phyloP scores from a whole-genome alignment of 2,797 vertebrate species.

The Sciaenops ocellatus region DNA sequence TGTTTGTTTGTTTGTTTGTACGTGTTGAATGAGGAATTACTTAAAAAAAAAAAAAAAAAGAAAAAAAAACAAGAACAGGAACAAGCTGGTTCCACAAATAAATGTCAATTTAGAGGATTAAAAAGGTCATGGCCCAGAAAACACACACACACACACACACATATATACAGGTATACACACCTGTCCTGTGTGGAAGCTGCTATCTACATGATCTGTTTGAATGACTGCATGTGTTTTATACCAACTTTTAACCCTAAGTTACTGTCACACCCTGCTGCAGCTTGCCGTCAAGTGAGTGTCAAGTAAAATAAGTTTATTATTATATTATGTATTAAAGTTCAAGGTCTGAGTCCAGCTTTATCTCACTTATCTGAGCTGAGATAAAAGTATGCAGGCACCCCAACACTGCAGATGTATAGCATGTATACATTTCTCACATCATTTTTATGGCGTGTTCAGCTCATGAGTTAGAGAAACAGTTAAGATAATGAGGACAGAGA shows the following conservation, averaged over 20 bases:
- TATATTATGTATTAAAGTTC: constrained; percentile 53
- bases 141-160: not conserved
- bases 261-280: constrained; percentile 19
- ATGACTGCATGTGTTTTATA: not conserved
- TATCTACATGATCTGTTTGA: not conserved
- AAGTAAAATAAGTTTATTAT: constrained; percentile 48
- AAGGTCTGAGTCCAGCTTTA: constrained; percentile 62
- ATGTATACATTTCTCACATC: not conserved
- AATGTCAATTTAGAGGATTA: not conserved
- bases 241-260: not conserved
- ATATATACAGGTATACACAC: not conserved
- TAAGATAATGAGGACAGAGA: constrained; percentile 8
- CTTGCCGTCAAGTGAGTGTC: not conserved
- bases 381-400: constrained; percentile 24
- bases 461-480: not conserved
- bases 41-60: constrained; percentile 8
- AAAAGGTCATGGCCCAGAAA: not conserved
- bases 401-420: not conserved
- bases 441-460: constrained; percentile 18
- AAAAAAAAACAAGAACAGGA: constrained; percentile 7
- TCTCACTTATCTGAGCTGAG: constrained; percentile 36
- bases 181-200: not conserved
- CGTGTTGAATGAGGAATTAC: not conserved
- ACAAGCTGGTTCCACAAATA: not conserved
- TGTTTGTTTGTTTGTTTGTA: constrained; percentile 7